These are phyloP conservation scores for Himalopsyche kuldschensis DNA, from an alignment of 2,888 invertebrate genomes.

Conservation along the genomic window DNA sequence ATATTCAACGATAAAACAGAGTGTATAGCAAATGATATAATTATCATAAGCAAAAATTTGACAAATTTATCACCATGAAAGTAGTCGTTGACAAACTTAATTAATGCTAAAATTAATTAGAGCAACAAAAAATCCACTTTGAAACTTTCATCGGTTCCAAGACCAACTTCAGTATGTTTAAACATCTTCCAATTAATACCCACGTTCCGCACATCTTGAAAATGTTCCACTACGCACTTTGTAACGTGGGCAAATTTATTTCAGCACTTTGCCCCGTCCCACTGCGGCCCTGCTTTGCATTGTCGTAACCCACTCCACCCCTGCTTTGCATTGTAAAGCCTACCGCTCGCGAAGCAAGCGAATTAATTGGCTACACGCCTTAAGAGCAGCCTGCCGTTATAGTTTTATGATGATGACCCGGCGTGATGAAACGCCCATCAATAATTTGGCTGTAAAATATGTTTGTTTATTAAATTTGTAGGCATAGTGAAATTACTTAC, in stretches of 20 bases:
- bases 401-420: background rate
- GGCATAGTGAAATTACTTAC: background rate
- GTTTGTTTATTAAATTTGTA: background rate
- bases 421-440: background rate
- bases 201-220: background rate
- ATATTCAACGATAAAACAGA: no score
- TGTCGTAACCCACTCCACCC: background rate
- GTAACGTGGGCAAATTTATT: background rate
- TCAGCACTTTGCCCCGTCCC: background rate
- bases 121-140: background rate
- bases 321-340: background rate
- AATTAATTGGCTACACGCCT: background rate
- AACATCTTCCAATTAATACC: background rate
- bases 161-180: background rate
- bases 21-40: no score
- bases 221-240: background rate
- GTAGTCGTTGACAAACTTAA: background rate
- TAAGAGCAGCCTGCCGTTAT: background rate
- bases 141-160: background rate
- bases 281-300: background rate
- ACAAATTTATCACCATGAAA: no score
- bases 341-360: background rate
- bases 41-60: no score
- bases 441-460: background rate
- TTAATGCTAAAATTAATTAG: background rate